Evolutionary conservation across 1,140 invertebrate species (phyloP), one percentile per base, ranked within the genome.

Genomic region (Halictus rubicundus): DNA sequence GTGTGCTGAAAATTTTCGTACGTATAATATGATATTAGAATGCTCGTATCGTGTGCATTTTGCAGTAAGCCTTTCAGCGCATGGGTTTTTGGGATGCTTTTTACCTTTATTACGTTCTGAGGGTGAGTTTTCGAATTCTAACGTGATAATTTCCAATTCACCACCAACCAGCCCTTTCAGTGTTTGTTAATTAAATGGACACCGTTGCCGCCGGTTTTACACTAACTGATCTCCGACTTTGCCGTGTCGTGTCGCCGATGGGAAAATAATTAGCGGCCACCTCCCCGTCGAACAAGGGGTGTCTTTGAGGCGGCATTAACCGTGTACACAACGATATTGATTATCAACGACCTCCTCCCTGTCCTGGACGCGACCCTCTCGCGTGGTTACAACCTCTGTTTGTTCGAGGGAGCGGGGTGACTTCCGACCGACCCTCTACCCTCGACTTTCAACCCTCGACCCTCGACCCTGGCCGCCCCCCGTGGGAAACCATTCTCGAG

Each of bases 261-360:
- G 70, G 76, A 84, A 84, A 83, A 68, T 84, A 84, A 84, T 84
- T 84, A 84, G 82, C 82, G 66, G 49, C 65, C 60, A 6, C 46
- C 49, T 54, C 21, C 59, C 12, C 10, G 57, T 27, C 57, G 65
- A 61, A 25, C 23, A n/a, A 23, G 49, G 42, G 61, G 19, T 60
- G 49, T 68, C 66, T 83, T 79, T 71, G 66, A 69, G 69, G 63
- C 78, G 81, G 73, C 75, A 83, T 84, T 84, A 73, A 39, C 75
- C 65, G 68, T 23, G 70, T 66, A 71, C 71, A 84, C 79, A 80
- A 68, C 39, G 77, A 83, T 83, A 84, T 84, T n/a, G 81, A 84
- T 83, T 83, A 74, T 37, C 39, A 52, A 32, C 39, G 8, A 25
- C 27, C 46, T 19, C 16, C 32, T 32, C 25, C 37, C 12, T 23